Evolutionary conservation across 2,113 vertebrate genomes (phyloP), one percentile per base, ranked within the genome.

Genomic region (Macroglossus sobrinus): DNA sequence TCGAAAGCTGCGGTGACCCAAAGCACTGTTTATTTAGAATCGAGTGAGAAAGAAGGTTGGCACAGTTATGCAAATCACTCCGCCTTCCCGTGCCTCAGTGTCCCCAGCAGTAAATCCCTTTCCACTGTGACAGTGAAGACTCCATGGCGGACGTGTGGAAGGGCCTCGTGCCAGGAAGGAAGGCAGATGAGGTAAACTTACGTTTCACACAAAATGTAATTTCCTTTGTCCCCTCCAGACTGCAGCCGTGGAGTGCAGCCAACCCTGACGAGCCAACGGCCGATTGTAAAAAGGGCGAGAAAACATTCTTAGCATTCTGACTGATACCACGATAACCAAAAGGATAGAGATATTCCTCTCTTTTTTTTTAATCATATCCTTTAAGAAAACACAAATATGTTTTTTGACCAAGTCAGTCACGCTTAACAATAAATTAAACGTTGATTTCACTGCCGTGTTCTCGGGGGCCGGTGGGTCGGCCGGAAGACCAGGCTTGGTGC

Each of bases 141-240:
- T 26, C 33, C 43, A 69, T 14, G 64, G 0, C 76, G n/a, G 40
- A 75, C 59, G 40, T 71, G 26, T 43, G 7, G 43, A 1, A 50
- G 53, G 50, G 55, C 45, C 47, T 74, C 16, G 28, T 69, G 43
- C 61, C 64, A 88, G 28, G 33, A 84, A 74, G 28, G 47, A 80
- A 43, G 24, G 26, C 45, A 76, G 81, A 59, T 50, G 11, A 91
- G 9, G 45, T 22, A 84, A 74, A 93, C 59, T 35, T 93, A 75
- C 18, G 88, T 94, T 84, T 84, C 86, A 93, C 30, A 80, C 76
- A 81, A 79, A 69, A 84, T 64, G n/a, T 45, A 72, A 59, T 45
- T 75, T 68, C 9, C 50, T 61, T 55, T 79, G 55, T 91, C 84
- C 71, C 59, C 82, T 89, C 4, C n/a, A 75, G 66, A 80, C 14